phyloP scores from a whole-genome alignment of 2,888 invertebrate genomes.

The Athripsodes cinereus region DNA sequence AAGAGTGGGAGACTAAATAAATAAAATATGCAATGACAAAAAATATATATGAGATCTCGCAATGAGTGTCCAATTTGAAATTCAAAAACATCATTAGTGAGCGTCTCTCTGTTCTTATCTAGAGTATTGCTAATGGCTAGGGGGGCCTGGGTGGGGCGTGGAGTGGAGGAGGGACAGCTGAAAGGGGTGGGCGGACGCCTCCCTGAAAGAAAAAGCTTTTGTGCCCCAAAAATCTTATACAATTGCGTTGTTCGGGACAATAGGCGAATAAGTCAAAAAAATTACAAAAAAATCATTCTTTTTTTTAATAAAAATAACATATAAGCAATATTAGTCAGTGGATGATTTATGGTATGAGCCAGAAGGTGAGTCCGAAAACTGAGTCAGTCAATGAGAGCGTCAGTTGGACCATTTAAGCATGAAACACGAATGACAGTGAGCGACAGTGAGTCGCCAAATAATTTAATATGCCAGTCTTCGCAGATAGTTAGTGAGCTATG shows the following conservation, averaged over 20 bases:
- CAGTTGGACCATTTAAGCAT: no score
- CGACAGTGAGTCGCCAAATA: no score
- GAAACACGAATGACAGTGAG: no score
- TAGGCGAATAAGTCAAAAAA: background rate
- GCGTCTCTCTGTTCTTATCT: conserved; percentile 27
- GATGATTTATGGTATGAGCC: background rate
- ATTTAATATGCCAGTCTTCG: no score
- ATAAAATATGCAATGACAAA: no score
- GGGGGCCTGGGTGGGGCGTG: conserved; percentile 4
- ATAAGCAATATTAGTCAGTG: background rate
- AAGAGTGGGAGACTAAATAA: no score
- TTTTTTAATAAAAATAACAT: background rate
- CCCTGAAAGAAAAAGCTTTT: conserved; percentile 1
- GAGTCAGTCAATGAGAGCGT: no score
- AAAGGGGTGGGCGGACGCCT: background rate
- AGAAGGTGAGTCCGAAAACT: no score
- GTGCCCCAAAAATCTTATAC: conserved; percentile 32
- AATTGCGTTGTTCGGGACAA: background rate
- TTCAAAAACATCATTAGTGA: conserved; percentile 26
- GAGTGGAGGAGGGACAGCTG: conserved; percentile 5
- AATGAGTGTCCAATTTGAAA: conserved; percentile 20
- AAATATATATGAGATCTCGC: no score
- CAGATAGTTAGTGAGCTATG: no score
- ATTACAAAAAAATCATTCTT: background rate
- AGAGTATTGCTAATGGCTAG: conserved; percentile 25